Base-by-base conservation (phyloP, 2,113 vertebrate species). In the Grallaria varia region DNA sequence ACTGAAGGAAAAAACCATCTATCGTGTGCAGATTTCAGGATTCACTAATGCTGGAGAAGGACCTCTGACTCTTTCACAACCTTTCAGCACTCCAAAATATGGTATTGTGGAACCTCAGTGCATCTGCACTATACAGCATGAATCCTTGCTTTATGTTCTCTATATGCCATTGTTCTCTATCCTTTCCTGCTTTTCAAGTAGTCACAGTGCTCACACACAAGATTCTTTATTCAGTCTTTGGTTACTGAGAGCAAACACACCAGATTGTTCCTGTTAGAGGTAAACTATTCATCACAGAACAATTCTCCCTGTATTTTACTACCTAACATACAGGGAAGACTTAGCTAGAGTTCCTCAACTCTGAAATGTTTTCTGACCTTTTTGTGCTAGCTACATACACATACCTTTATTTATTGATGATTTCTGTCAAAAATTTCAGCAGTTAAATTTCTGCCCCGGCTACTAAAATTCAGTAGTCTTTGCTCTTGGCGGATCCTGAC, bases 11-110 rank as follows among this genome's bases (percentile, higher is more conserved):
- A 96, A 94, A 49, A 98, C 79, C 4, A 8, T 20, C 1, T 98
- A 98, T 72, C 72, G 22, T n/a, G 96, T 98, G 30, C 93, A 97
- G 72, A 73, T 99, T 78, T 97, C 98, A 31, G 98, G 97, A n/a
- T 97, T 98, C 95, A 99, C 98, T 30, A 80, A 16, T 2, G 97
- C 96, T 28, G 98, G 98, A 12, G 97, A 96, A 74, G 98, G 98
- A 94, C 96, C 89, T 58, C 80, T 60, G 4, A 98, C 98, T 73
- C 10, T 60, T 37, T 62, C 78, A 6, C 84, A 90, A 4, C 22
- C 67, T 58, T 97, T 97, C 85, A 86, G 63, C 50, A 97, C 96
- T 23, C 80, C 75, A 71, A 96, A 96, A 97, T 97, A 94, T 0
- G 96, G 97, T 97, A 97, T 50, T 52, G 35, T 84, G 24, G 49